A percentile compares a stretch with the other conserved stretches of the same genome.
Evolutionary conservation across 2,888 invertebrate genomes (phyloP).

Genomic region (Lysandra coridon): DNA sequence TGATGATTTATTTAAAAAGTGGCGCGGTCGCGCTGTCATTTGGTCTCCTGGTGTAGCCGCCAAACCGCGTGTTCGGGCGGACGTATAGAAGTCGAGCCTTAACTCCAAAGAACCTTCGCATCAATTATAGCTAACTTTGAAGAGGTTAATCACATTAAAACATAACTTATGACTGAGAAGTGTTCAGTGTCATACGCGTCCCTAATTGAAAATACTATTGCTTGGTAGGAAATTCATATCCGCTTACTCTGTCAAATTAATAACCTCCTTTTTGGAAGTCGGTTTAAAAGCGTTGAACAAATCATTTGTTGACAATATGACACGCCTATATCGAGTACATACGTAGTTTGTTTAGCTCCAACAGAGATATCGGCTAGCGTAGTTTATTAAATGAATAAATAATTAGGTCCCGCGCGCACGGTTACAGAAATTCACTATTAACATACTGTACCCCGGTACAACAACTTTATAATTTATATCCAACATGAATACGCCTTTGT

Average conservation of each 20-base stretch:
- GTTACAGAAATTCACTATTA: neutral
- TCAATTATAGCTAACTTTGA: too few species aligned
- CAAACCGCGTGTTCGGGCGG: too few species aligned
- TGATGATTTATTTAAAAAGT: too few species aligned
- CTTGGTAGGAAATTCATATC: conserved; percentile 5
- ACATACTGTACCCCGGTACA: too few species aligned
- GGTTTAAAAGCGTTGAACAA: conserved; percentile 11
- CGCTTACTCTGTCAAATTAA: conserved; percentile 22
- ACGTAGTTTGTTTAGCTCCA: conserved; percentile 14
- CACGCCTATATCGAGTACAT: conserved; percentile 32
- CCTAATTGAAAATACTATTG: conserved; percentile 3
- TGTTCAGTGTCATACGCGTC: neutral
- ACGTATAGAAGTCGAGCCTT: too few species aligned
- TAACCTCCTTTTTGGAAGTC: neutral
- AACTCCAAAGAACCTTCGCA: too few species aligned
- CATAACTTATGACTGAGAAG: neutral
- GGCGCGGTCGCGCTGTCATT: too few species aligned
- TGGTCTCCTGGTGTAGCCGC: too few species aligned
- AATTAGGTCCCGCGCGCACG: conserved; percentile 41
- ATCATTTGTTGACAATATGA: conserved; percentile 31
- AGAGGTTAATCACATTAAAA: neutral
- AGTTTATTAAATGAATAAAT: conserved; percentile 18
- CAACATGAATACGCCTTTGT: too few species aligned
- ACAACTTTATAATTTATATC: too few species aligned
- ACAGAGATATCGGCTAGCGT: conserved; percentile 55